Percentiles rank a stretch among this genome's conserved stretches.
Conservation (phyloP, 2,113 vertebrate species). For the Tauraco erythrolophus region DNA sequence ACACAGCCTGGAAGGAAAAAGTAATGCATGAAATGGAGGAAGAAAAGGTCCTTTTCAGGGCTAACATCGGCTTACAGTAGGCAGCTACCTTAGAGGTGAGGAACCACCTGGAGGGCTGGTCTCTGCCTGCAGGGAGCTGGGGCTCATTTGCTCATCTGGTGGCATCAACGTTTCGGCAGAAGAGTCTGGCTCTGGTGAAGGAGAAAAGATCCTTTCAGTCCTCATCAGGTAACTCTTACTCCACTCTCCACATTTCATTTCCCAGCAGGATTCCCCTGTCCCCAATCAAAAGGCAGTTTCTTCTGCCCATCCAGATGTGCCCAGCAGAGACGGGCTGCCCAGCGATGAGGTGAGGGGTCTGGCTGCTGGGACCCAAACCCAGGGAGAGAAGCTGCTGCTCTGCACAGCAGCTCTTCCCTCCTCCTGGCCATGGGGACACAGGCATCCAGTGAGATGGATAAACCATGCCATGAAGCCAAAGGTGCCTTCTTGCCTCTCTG, state of each 20-base stretch:
- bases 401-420: background rate
- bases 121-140: background rate
- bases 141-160: background rate
- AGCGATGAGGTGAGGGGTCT: background rate
- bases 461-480: accelerated
- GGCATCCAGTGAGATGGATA: background rate
- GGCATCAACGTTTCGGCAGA: background rate
- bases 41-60: background rate
- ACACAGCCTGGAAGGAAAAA: background rate
- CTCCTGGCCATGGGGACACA: background rate
- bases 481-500: background rate
- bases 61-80: background rate
- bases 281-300: background rate
- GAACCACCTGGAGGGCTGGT: background rate
- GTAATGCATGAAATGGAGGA: background rate
- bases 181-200: background rate
- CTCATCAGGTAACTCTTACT: background rate
- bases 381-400: background rate
- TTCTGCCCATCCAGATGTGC: background rate
- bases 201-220: background rate
- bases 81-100: background rate
- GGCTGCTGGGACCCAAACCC: accelerated
- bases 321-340: background rate
- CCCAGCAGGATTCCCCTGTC: background rate
- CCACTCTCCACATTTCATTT: background rate